phyloP scores from a whole-genome alignment of 92 coral and sea anemone genomes.

The Umimayanthus kanabou region DNA sequence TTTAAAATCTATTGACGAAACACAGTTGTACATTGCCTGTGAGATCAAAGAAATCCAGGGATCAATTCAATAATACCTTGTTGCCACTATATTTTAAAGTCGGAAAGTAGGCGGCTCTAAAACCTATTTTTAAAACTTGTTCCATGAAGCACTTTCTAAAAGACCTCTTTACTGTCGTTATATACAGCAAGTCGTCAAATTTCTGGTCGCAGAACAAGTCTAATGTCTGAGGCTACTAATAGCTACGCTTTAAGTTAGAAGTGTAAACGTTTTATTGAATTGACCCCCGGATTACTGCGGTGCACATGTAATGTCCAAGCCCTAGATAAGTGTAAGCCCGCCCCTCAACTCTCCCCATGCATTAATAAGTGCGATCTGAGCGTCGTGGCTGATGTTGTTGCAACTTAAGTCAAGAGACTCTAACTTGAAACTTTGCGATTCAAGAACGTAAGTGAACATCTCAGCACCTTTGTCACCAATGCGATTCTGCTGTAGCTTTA shows the following conservation, averaged over 20 bases:
- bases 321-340: constrained; percentile 8
- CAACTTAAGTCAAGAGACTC: constrained; percentile 2
- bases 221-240: too few relatives aligned
- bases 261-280: too few relatives aligned
- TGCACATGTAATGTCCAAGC: not conserved
- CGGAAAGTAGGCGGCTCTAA: too few relatives aligned
- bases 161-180: too few relatives aligned
- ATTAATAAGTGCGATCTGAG: not conserved
- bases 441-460: constrained; percentile 2
- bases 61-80: not conserved
- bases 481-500: not conserved
- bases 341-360: constrained; percentile 25
- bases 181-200: too few relatives aligned
- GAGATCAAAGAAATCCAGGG: not conserved
- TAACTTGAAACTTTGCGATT: constrained; percentile 1
- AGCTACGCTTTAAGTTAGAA: not conserved
- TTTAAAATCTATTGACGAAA: not conserved
- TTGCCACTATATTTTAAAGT: too few relatives aligned
- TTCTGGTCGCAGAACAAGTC: too few relatives aligned
- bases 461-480: constrained; percentile 31
- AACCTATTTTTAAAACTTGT: too few relatives aligned
- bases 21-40: not conserved
- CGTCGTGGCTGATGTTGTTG: constrained; percentile 8
- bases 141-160: too few relatives aligned
- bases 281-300: not conserved